Base-by-base conservation (phyloP, 2,113 vertebrate genomes). In the Casuarius casuarius region DNA sequence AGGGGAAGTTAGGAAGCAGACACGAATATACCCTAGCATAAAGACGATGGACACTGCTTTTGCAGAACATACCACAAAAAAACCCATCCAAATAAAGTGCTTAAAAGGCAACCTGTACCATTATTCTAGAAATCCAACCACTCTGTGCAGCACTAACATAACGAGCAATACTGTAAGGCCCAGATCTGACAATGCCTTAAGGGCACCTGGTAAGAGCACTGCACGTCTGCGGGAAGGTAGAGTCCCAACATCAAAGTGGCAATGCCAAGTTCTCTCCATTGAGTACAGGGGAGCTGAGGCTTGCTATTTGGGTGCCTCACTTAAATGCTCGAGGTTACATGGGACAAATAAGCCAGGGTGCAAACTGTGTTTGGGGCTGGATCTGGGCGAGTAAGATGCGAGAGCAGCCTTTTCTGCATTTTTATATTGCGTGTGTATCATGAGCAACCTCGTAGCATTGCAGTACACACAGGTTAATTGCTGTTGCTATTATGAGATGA, bases 211-310 rank as follows among this genome's bases (percentile, higher is more conserved):
- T 56, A 35, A 72, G 20, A 40, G 29, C 40, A 80, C 3, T 16
- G 8, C 58, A 74, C 8, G 17, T 31, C 9, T 33, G 29, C 18
- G 8, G 26, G 46, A 80, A 71, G 13, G 8, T 23, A 42, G 10
- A 46, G 33, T 23, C 38, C 14, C 54, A 77, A 42, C 19, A 62
- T 12, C 33, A 0, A 0, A 1, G 31, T 6, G 9, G 7, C 17
- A 49, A 77, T 5, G 9, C 42, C 10, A 8, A 46, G 40, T 19
- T 46, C 28, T 33, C 40, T 29, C 65, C 42, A 3, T 5, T 4
- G 18, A 46, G 40, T 7, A 46, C 19, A 22, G 18, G 19, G 19
- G 28, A 67, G 40, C 65, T 44, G 40, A 33, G 56, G 56, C 18
- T 17, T 48, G 46, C 19, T 11, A 33, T 33, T 33, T 19, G 56